These are phyloP conservation scores for Epistrophe grossulariae DNA, from an alignment of 2,888 invertebrate species.

Conservation along the genomic window DNA sequence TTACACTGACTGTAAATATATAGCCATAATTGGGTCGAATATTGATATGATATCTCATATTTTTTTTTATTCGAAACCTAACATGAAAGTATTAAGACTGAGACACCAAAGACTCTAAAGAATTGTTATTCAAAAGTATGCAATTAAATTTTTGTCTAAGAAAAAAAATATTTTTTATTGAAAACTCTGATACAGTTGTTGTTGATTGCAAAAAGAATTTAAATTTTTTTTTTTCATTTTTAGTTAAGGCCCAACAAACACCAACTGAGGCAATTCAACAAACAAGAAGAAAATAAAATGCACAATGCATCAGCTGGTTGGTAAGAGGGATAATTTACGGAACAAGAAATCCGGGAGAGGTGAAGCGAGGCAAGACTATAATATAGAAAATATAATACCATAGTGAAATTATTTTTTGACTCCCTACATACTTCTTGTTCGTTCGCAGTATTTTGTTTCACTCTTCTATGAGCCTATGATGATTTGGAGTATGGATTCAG, in stretches of 20 bases:
- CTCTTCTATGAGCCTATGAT: conserved; percentile 58
- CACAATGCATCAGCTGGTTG: conserved; percentile 39
- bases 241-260: conserved; percentile 15
- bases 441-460: conserved; percentile 30
- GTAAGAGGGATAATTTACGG: conserved; percentile 63
- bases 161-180: neutral
- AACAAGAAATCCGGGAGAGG: conserved; percentile 70
- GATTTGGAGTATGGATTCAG: conserved; percentile 67
- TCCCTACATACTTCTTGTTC: conserved; percentile 18
- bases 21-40: no score
- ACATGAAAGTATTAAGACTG: no score
- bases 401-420: conserved; percentile 65
- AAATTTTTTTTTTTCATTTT: neutral
- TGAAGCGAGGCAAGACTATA: conserved; percentile 39
- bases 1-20: no score
- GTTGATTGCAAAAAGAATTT: conserved; percentile 1
- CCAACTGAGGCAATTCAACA: conserved; percentile 13
- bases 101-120: no score
- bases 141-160: no score
- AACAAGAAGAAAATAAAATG: conserved; percentile 10
- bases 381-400: conserved; percentile 27
- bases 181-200: neutral
- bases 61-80: no score
- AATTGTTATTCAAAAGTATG: no score
- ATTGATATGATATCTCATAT: no score